These are phyloP conservation scores for Betta splendens DNA, from an alignment of 2,797 vertebrate genomes.

Conservation along the genomic window DNA sequence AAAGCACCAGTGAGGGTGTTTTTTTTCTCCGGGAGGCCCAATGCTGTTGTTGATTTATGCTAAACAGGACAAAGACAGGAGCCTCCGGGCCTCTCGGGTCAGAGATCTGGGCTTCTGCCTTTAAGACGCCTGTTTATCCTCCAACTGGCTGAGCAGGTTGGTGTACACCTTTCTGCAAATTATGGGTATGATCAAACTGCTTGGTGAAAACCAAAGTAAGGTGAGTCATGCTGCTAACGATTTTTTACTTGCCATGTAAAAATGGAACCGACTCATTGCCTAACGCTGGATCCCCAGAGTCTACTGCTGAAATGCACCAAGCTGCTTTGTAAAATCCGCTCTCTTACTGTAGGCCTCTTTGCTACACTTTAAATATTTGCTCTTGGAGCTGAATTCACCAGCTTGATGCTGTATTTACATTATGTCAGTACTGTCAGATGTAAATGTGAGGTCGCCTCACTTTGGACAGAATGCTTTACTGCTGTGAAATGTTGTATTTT, in stretches of 20 bases:
- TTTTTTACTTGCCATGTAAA: not conserved
- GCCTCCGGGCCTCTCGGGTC: conserved; percentile 10
- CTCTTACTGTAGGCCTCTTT: too few species aligned
- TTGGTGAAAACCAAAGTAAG: conserved; percentile 14
- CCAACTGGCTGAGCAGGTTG: too few species aligned
- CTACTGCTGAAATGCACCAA: too few species aligned
- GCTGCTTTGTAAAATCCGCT: too few species aligned
- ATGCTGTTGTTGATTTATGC: conserved; percentile 48
- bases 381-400: too few species aligned
- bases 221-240: conserved; percentile 27
- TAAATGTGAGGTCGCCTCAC: too few species aligned
- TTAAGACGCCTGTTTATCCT: not conserved
- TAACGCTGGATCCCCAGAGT: not conserved
- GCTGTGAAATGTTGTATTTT: conserved; percentile 16
- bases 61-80: conserved; percentile 39
- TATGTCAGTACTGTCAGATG: too few species aligned
- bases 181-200: not conserved
- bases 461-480: not conserved
- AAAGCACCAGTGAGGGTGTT: conserved; percentile 55
- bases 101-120: conserved; percentile 23
- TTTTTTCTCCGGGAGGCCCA: conserved; percentile 23
- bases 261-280: conserved; percentile 7
- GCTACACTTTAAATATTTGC: too few species aligned
- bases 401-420: too few species aligned
- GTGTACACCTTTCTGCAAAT: not conserved